Base-by-base conservation (phyloP, 2,113 vertebrate genomes). In the Dicentrarchus labrax region DNA sequence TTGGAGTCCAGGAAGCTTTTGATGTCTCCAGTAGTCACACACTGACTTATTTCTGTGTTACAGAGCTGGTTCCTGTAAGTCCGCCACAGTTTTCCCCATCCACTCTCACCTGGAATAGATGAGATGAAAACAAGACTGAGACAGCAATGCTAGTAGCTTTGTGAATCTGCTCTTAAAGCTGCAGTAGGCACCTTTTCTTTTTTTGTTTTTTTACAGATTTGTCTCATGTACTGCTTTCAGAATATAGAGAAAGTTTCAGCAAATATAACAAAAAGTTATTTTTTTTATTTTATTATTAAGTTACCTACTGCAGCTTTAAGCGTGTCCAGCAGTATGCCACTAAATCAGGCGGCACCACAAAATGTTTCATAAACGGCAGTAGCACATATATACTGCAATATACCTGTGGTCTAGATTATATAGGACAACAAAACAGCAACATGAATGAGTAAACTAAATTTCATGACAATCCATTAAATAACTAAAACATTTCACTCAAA, bases 21-120 rank as follows among this genome's bases (percentile, higher is more conserved):
- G 61, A 99, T 85, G 59, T 97, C 91, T n/a, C 51, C 90, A 0
- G 96, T 95, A 15, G 96, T 96, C 79, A 97, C 13, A 0, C 91
- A 97, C 16, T 71, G 85, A 89, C 94, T 96, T 57, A 96, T 84
- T 36, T 96, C 96, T 0, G 87, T 51, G 17, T 69, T 22, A 41
- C 95, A 95, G 8, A 99, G 89, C 51, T 94, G 91, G 7, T 78
- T 30, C 2, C 82, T 65, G 0, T 92, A 97, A 15, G 95, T 96
- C 70, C 36, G 91, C 96, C 96, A 97, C 21, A 99, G 91, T 0
- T 72, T 95, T 38, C 85, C 83, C 97, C 97, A 99, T 66, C 96
- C 95, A 1, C 97, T 97, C 39, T 76, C 68, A 82, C 86, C 98
- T 99, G 78, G 64, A 87, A 81, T 0, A 74, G 41, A 75, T 16